Evolutionary conservation across 2,797 vertebrate species (phyloP).

Genomic region (Macrochelys suwanniensis): DNA sequence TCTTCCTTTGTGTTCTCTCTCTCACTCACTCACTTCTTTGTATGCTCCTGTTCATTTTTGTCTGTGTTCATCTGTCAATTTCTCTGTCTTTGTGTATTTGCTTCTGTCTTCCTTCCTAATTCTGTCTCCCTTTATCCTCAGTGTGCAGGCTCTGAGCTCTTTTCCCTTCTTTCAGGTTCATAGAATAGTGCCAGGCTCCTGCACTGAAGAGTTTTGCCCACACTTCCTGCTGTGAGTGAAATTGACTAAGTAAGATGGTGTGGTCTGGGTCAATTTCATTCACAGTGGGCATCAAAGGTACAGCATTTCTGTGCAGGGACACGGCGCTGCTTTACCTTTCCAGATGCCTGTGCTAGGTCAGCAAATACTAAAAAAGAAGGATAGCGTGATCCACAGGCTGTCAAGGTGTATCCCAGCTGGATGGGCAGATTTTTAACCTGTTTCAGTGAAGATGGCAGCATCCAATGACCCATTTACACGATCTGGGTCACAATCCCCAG

Average conservation of each 20-base stretch:
- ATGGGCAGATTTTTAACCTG: neutral
- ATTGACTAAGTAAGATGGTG: neutral
- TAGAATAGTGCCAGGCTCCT: neutral
- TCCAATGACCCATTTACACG: neutral
- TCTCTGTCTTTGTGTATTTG: neutral
- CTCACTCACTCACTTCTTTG: neutral
- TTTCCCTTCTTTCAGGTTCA: neutral
- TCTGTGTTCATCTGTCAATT: rapidly evolving
- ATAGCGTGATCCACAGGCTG: neutral
- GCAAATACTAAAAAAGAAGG: neutral
- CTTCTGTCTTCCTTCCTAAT: neutral
- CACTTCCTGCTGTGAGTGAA: neutral
- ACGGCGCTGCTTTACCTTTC: neutral
- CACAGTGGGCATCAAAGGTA: neutral
- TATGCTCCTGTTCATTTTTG: too few species aligned
- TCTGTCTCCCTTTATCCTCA: neutral
- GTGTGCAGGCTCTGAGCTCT: neutral
- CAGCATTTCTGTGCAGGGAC: rapidly evolving
- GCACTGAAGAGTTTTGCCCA: neutral
- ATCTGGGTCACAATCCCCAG: neutral
- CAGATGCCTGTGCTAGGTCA: neutral
- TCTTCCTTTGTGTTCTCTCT: neutral
- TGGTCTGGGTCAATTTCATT: neutral
- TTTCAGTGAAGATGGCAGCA: neutral
- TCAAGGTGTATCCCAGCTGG: neutral